Conservation (phyloP, 2,888 invertebrate species). For the Mythimna impura region DNA sequence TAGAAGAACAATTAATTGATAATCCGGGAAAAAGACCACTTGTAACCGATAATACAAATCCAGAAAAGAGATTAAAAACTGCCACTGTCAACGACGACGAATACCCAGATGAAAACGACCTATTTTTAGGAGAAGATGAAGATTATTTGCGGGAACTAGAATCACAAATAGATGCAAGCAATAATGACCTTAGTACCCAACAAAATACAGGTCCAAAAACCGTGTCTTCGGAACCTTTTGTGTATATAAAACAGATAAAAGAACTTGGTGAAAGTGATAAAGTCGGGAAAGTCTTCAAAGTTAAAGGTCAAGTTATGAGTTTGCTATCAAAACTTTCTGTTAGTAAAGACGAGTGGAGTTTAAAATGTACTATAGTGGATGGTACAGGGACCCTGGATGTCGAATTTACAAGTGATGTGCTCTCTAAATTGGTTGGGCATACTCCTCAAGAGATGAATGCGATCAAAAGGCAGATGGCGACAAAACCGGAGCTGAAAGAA, state of each 20-base stretch:
- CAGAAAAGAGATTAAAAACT: conserved; percentile 79
- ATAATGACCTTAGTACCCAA: conserved; percentile 46
- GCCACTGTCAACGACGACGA: conserved; percentile 72
- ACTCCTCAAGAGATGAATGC: conserved; percentile 85
- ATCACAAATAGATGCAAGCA: conserved; percentile 73
- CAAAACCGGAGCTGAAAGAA: conserved; percentile 79
- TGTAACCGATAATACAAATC: conserved; percentile 63
- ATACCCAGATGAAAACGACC: conserved; percentile 78
- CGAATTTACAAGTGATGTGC: conserved; percentile 89
- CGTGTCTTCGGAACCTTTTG: conserved; percentile 79
- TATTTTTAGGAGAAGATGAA: conserved; percentile 79
- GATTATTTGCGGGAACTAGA: conserved; percentile 82
- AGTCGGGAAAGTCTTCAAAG: conserved; percentile 84
- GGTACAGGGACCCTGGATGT: conserved; percentile 89
- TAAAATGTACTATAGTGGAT: conserved; percentile 91
- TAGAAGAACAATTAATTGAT: conserved; percentile 78
- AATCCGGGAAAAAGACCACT: conserved; percentile 73
- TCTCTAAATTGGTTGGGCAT: conserved; percentile 87
- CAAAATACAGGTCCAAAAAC: conserved; percentile 62
- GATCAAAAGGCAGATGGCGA: conserved; percentile 80
- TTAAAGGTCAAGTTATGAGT: conserved; percentile 90
- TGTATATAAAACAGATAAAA: conserved; percentile 86
- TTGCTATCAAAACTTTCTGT: conserved; percentile 90
- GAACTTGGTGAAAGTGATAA: conserved; percentile 75
- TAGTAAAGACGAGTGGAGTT: conserved; percentile 88